Evolutionary conservation across 2,113 vertebrate species (phyloP).

Genomic region (Nibea albiflora): DNA sequence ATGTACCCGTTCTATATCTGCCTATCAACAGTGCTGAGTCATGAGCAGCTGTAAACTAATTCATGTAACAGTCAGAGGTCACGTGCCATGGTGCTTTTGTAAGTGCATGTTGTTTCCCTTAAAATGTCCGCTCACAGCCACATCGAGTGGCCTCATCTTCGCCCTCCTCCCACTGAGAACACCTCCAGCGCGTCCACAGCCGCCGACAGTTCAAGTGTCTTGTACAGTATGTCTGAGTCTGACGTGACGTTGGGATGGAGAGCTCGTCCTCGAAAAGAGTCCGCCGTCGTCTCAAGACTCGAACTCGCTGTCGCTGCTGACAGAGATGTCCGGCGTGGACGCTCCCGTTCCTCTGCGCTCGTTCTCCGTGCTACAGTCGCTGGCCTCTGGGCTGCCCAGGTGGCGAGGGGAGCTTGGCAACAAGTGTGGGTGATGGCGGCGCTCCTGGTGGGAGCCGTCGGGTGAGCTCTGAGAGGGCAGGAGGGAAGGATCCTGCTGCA

Average conservation of each 20-base stretch:
- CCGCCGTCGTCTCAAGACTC: conserved; percentile 75
- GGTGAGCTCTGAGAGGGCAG: conserved; percentile 74
- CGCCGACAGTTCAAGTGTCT: conserved; percentile 31
- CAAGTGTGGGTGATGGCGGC: conserved; percentile 67
- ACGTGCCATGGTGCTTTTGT: conserved; percentile 53
- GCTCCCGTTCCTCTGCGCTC: conserved; percentile 71
- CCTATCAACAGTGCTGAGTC: conserved; percentile 15
- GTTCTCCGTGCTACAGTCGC: conserved; percentile 80
- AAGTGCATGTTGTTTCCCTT: conserved; percentile 74
- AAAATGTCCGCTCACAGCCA: conserved; percentile 33
- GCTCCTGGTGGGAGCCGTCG: conserved; percentile 72
- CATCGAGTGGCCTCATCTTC: not conserved
- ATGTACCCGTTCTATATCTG: conserved; percentile 3
- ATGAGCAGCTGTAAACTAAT: conserved; percentile 38
- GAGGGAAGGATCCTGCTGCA: conserved; percentile 82
- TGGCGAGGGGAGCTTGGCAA: conserved; percentile 68
- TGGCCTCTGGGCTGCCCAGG: conserved; percentile 80
- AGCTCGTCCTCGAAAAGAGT: not conserved
- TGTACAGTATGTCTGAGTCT: not conserved
- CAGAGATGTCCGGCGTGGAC: conserved; percentile 83
- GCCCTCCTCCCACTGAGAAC: conserved; percentile 4
- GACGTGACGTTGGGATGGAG: not conserved
- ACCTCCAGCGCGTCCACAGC: conserved; percentile 20
- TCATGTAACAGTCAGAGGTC: conserved; percentile 36
- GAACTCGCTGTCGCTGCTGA: conserved; percentile 87